Percentiles rank a stretch among this genome's conserved stretches.
Evolutionary conservation across 1,140 invertebrate species (phyloP).

Genomic region (Melitaea cinxia): DNA sequence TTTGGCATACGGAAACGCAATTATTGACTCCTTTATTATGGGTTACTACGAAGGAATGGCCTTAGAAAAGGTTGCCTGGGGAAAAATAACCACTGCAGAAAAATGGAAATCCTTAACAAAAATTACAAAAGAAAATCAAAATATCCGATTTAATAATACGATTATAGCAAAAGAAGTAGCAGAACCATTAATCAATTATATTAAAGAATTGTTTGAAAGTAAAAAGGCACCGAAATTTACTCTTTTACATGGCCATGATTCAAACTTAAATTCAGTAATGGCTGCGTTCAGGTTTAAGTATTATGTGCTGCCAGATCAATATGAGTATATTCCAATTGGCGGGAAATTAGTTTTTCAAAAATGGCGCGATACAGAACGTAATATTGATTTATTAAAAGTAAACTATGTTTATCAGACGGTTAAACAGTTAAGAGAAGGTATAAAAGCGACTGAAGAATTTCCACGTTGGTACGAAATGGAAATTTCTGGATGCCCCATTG

Average conservation of each 20-base stretch:
- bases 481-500: constrained; percentile 48
- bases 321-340: constrained; percentile 62
- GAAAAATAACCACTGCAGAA: constrained; percentile 44
- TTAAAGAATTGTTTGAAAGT: constrained; percentile 51
- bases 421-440: constrained; percentile 52
- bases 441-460: constrained; percentile 44
- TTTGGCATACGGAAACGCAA: constrained; percentile 51
- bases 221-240: constrained; percentile 44
- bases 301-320: constrained; percentile 52
- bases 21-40: constrained; percentile 69
- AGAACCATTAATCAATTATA: constrained; percentile 51
- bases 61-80: constrained; percentile 59
- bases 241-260: constrained; percentile 63
- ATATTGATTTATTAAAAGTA: constrained; percentile 52
- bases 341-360: constrained; percentile 71
- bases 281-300: constrained; percentile 51
- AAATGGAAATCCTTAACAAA: constrained; percentile 53
- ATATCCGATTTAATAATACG: constrained; percentile 53
- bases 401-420: constrained; percentile 61
- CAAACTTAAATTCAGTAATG: constrained; percentile 60
- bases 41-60: constrained; percentile 62
- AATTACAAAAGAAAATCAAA: constrained; percentile 60
- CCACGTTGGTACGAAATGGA: constrained; percentile 52
- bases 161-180: constrained; percentile 53
- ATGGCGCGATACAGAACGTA: constrained; percentile 46